phyloP scores from a whole-genome alignment of 2,888 invertebrate species.

The Orthosia gothica region DNA sequence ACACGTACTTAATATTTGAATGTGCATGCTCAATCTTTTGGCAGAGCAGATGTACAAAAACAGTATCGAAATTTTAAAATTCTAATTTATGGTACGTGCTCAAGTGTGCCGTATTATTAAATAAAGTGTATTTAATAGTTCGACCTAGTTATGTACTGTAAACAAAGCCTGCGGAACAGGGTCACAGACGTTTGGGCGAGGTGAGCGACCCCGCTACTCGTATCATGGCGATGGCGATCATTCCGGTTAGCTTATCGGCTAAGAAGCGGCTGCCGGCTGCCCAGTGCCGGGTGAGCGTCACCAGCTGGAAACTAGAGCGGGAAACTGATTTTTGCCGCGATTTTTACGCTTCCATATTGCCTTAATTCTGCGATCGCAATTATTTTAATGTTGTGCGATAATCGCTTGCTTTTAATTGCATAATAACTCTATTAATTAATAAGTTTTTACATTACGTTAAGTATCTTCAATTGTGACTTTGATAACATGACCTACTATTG shows the following conservation, averaged over 20 bases:
- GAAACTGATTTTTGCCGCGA: conserved; percentile 77
- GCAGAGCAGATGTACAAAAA: background rate
- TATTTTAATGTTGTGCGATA: conserved; percentile 25
- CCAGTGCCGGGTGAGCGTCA: conserved; percentile 40
- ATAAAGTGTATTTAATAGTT: conserved; percentile 61
- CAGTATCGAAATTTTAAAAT: background rate
- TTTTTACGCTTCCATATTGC: conserved; percentile 50
- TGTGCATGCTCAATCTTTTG: conserved; percentile 31
- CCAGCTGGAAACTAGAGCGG: conserved; percentile 78
- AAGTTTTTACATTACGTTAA: conserved; percentile 3
- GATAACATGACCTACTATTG: conserved; percentile 24
- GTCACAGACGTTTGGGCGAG: conserved; percentile 85
- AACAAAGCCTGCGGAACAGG: conserved; percentile 83
- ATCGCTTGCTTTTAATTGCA: conserved; percentile 29
- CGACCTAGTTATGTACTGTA: conserved; percentile 80
- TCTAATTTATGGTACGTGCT: conserved; percentile 22
- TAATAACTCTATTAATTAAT: conserved; percentile 22
- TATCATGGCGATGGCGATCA: conserved; percentile 81
- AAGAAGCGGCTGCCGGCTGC: conserved; percentile 54
- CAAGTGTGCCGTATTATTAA: conserved; percentile 29
- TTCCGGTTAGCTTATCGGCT: conserved; percentile 84
- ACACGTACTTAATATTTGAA: conserved; percentile 19
- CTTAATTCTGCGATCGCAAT: conserved; percentile 25
- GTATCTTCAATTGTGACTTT: conserved; percentile 24
- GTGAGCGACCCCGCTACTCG: conserved; percentile 84